phyloP scores from a whole-genome alignment of 2,888 invertebrate genomes.

The Agonopterix heracliana region DNA sequence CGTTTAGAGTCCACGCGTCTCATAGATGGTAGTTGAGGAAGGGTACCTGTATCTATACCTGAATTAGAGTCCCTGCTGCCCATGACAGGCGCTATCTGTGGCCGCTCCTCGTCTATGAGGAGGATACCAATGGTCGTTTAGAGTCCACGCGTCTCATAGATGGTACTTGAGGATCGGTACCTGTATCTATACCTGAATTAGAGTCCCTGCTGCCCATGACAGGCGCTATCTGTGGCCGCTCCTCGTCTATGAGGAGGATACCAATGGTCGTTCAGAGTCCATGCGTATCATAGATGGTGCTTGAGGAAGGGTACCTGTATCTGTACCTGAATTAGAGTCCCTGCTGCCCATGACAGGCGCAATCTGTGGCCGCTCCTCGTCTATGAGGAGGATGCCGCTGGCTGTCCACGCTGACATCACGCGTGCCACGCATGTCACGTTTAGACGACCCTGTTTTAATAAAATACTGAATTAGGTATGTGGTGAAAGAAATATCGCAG shows the following conservation, averaged over 20 bases:
- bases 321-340: slow-evolving; percentile 70
- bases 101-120: slow-evolving; percentile 78
- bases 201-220: slow-evolving; percentile 80
- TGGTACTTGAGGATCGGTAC: too few relatives aligned
- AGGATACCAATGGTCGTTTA: slow-evolving; percentile 33
- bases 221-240: slow-evolving; percentile 79
- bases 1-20: too few relatives aligned
- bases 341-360: slow-evolving; percentile 80
- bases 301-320: too few relatives aligned
- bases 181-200: slow-evolving; percentile 47
- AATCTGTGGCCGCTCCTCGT: slow-evolving; percentile 80
- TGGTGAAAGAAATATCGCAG: not conserved
- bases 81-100: slow-evolving; percentile 80
- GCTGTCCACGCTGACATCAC: slow-evolving; percentile 77
- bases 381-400: slow-evolving; percentile 71
- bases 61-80: slow-evolving; percentile 78
- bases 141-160: too few relatives aligned
- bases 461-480: too few relatives aligned
- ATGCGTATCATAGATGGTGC: too few relatives aligned
- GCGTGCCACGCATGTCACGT: slow-evolving; percentile 77
- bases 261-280: too few relatives aligned
- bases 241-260: slow-evolving; percentile 76
- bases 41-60: slow-evolving; percentile 26
- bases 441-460: slow-evolving; percentile 64
- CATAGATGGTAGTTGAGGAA: too few relatives aligned